These are phyloP conservation scores for Oncorhynchus keta DNA, from an alignment of 2,113 vertebrate species.

Conservation along the genomic window DNA sequence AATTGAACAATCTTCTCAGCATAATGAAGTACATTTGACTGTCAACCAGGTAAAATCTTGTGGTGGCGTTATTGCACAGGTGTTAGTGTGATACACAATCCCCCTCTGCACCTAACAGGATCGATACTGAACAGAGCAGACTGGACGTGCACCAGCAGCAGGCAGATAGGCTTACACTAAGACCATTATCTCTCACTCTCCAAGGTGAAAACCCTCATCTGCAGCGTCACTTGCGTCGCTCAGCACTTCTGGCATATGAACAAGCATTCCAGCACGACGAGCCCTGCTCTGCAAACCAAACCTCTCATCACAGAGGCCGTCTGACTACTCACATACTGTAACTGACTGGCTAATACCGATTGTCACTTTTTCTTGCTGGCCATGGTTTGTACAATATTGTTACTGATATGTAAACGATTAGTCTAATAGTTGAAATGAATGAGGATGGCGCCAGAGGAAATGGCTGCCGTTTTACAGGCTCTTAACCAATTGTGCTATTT, in stretches of 20 bases:
- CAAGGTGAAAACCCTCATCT: slow-evolving; percentile 52
- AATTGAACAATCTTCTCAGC: neutral
- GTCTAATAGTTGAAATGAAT: no score
- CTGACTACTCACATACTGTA: neutral
- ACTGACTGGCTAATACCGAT: no score
- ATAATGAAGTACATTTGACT: neutral
- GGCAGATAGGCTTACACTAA: neutral
- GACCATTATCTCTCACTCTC: neutral
- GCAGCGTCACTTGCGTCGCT: slow-evolving; percentile 37
- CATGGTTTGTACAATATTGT: no score
- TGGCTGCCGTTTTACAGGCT: no score
- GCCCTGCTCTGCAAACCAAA: slow-evolving; percentile 20
- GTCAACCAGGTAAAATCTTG: neutral
- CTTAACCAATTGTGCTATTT: no score
- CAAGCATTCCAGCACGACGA: slow-evolving; percentile 24
- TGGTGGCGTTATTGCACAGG: slow-evolving; percentile 17
- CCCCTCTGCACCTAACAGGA: slow-evolving; percentile 38
- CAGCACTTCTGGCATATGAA: slow-evolving; percentile 36
- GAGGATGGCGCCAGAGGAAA: no score
- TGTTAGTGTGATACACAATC: slow-evolving; percentile 29
- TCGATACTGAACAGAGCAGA: slow-evolving; percentile 33
- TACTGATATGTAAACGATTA: no score
- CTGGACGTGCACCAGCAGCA: slow-evolving; percentile 2
- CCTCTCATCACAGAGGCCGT: slow-evolving; percentile 18
- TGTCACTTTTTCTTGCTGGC: no score